Percentiles rank a stretch among this genome's conserved stretches.
phyloP scores from a whole-genome alignment of 2,113 vertebrate genomes.

The Zosterops hypoxanthus region DNA sequence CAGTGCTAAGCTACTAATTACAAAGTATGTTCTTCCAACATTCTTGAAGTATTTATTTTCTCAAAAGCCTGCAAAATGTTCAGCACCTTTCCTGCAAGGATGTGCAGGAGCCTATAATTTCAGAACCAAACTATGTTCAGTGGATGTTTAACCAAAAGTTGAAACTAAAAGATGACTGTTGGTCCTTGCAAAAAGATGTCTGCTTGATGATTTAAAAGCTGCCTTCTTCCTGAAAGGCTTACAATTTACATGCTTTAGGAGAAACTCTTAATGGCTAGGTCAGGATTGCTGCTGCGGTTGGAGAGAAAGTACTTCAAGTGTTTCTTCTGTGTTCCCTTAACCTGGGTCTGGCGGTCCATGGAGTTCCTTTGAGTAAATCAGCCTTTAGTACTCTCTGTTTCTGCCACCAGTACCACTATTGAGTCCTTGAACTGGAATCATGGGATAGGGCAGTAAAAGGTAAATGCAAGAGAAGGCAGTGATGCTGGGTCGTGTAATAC shows the following conservation, averaged over 20 bases:
- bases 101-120: background rate
- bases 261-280: background rate
- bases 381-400: background rate
- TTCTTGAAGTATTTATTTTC: background rate
- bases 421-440: background rate
- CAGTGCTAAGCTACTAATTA: background rate
- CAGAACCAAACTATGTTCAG: background rate
- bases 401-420: background rate
- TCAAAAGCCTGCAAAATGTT: background rate
- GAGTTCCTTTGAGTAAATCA: background rate
- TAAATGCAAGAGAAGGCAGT: background rate
- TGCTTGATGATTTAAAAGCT: background rate
- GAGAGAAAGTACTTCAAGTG: background rate
- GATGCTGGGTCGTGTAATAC: background rate
- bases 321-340: background rate
- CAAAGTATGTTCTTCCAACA: background rate
- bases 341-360: background rate
- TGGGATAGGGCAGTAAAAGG: background rate
- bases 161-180: background rate
- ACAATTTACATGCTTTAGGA: background rate
- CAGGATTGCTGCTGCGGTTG: background rate
- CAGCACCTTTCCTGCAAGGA: background rate
- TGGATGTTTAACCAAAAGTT: background rate
- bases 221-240: background rate
- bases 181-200: background rate